Conservation (phyloP, 2,113 vertebrate species). For the Lepus americanus region DNA sequence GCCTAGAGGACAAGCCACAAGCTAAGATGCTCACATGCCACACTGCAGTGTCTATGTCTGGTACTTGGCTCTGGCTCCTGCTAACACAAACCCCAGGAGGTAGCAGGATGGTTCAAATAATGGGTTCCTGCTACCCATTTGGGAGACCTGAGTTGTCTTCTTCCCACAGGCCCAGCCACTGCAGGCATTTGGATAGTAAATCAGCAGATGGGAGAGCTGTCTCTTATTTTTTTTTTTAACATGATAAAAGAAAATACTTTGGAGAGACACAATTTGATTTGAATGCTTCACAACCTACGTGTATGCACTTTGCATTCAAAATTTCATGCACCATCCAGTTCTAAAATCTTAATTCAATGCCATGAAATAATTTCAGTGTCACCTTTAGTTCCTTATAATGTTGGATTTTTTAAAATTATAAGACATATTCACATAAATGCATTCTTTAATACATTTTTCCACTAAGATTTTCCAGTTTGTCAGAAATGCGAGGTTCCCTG, state of each 20-base stretch:
- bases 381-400: not conserved
- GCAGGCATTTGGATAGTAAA: no score
- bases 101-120: no score
- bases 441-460: slow-evolving; percentile 23
- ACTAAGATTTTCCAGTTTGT: slow-evolving; percentile 15
- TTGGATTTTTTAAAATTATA: not conserved
- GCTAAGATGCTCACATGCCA: no score
- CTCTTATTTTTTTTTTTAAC: not conserved
- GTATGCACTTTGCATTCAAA: not conserved
- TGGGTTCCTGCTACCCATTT: no score
- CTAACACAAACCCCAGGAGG: no score
- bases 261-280: not conserved
- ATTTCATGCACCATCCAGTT: slow-evolving; percentile 44
- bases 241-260: slow-evolving; percentile 28
- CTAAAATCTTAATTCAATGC: slow-evolving; percentile 29
- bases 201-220: no score
- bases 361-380: slow-evolving; percentile 47
- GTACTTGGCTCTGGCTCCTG: no score
- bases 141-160: no score
- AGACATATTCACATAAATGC: slow-evolving; percentile 30
- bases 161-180: no score
- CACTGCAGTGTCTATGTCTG: no score
- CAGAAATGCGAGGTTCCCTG: slow-evolving; percentile 9
- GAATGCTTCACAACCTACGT: not conserved
- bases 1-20: no score